Conservation (phyloP, 2,888 invertebrate genomes). For the Sympetrum striolatum region DNA sequence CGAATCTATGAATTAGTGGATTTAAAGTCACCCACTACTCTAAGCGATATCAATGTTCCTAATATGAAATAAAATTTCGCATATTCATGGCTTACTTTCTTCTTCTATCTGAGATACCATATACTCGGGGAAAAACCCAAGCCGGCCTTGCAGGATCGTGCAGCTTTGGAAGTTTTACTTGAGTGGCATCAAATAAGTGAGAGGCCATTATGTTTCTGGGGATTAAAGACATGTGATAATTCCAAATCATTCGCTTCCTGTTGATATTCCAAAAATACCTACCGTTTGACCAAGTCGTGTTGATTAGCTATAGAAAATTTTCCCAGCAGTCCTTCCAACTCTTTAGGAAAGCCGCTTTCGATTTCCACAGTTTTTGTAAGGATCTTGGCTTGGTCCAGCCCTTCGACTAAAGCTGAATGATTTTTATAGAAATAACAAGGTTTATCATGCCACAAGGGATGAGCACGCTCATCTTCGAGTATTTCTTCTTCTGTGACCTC, state of each 20-base stretch:
- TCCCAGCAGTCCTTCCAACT: slow-evolving; percentile 60
- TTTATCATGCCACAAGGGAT: slow-evolving; percentile 71
- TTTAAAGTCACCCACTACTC: neutral
- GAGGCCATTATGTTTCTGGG: slow-evolving; percentile 66
- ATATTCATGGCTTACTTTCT: slow-evolving; percentile 66
- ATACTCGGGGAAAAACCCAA: slow-evolving; percentile 73
- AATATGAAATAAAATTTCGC: neutral
- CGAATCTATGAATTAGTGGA: too few species aligned
- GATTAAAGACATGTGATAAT: neutral
- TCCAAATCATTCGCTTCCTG: neutral
- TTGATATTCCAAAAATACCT: neutral
- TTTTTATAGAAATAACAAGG: slow-evolving; percentile 62
- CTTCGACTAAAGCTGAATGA: slow-evolving; percentile 72
- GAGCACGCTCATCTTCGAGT: slow-evolving; percentile 52
- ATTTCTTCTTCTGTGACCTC: neutral
- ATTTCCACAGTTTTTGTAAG: slow-evolving; percentile 78
- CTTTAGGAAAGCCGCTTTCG: slow-evolving; percentile 68
- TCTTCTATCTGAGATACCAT: slow-evolving; percentile 76
- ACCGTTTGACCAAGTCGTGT: slow-evolving; percentile 68
- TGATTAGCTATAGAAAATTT: slow-evolving; percentile 60
- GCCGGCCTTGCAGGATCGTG: slow-evolving; percentile 75
- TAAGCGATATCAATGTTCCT: neutral
- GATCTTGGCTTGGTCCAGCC: slow-evolving; percentile 79
- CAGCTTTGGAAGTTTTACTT: slow-evolving; percentile 76
- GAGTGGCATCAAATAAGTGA: slow-evolving; percentile 78